These are phyloP conservation scores for Clarias platycephalus DNA, from an alignment of 2,797 vertebrate species.

Conservation along the genomic window DNA sequence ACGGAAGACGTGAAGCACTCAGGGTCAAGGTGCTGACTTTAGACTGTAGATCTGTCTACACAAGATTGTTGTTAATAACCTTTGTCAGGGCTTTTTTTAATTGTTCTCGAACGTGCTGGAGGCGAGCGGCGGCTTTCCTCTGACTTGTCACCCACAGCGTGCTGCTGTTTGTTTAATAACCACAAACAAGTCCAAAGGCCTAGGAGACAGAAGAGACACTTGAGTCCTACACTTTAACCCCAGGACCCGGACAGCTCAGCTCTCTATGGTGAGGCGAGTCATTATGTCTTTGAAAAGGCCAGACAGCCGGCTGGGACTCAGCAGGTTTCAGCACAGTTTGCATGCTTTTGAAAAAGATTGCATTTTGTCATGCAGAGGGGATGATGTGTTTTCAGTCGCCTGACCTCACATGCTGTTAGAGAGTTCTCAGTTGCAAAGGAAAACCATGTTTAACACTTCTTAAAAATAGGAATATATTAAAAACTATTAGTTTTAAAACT, in stretches of 20 bases:
- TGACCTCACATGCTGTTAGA: constrained; percentile 6
- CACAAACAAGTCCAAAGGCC: constrained; percentile 36
- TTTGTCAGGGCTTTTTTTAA: constrained; percentile 58
- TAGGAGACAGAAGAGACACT: constrained; percentile 27
- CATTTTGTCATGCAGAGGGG: constrained; percentile 21
- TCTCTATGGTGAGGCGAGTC: constrained; percentile 18
- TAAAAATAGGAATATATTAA: neutral
- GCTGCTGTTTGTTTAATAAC: constrained; percentile 69
- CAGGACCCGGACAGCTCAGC: neutral
- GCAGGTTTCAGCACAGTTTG: constrained; percentile 15
- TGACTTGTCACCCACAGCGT: constrained; percentile 60
- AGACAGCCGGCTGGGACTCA: constrained; percentile 39
- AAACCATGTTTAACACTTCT: neutral
- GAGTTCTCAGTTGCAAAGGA: neutral
- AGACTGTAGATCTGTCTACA: neutral
- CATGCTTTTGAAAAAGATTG: constrained; percentile 38
- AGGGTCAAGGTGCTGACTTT: constrained; percentile 22
- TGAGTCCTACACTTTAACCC: constrained; percentile 22
- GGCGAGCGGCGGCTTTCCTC: constrained; percentile 62
- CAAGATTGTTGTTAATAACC: constrained; percentile 33
- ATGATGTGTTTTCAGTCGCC: constrained; percentile 16
- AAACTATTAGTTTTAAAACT: neutral
- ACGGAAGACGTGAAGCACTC: constrained; percentile 32
- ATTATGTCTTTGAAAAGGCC: constrained; percentile 46
- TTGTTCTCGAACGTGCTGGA: constrained; percentile 65